Conservation (phyloP, 2,797 vertebrate genomes). For the Microctenopoma lineatum region DNA sequence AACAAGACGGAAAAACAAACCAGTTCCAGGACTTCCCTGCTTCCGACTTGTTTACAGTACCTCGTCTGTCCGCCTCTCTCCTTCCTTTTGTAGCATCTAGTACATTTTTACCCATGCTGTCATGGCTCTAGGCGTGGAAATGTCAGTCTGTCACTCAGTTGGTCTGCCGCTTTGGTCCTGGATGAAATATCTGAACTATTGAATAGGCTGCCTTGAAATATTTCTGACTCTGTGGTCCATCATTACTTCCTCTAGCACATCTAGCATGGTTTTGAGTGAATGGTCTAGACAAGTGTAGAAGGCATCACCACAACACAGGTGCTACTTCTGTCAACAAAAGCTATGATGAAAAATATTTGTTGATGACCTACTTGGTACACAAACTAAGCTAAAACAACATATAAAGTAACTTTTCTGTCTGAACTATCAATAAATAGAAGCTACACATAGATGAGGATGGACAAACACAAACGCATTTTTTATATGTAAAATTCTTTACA, state of each 20-base stretch:
- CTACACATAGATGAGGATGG: too few species aligned
- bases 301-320: too few species aligned
- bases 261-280: not conserved
- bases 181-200: not conserved
- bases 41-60: conserved; percentile 1
- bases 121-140: not conserved
- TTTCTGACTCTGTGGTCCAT: not conserved
- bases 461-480: too few species aligned
- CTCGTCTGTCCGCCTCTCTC: not conserved
- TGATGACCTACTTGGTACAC: too few species aligned
- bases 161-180: not conserved
- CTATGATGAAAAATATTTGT: too few species aligned
- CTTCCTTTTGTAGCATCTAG: conserved; percentile 1
- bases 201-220: not conserved
- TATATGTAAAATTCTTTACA: too few species aligned
- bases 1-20: conserved; percentile 24
- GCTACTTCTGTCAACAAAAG: too few species aligned
- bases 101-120: not conserved
- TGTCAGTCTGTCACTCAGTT: not conserved
- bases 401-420: too few species aligned
- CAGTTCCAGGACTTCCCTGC: conserved; percentile 2
- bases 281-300: too few species aligned
- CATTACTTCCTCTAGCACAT: not conserved
- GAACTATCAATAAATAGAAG: too few species aligned
- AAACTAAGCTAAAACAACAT: too few species aligned